These are phyloP conservation scores for Hecatera dysodea DNA, from an alignment of 2,888 invertebrate species.

Conservation along the genomic window DNA sequence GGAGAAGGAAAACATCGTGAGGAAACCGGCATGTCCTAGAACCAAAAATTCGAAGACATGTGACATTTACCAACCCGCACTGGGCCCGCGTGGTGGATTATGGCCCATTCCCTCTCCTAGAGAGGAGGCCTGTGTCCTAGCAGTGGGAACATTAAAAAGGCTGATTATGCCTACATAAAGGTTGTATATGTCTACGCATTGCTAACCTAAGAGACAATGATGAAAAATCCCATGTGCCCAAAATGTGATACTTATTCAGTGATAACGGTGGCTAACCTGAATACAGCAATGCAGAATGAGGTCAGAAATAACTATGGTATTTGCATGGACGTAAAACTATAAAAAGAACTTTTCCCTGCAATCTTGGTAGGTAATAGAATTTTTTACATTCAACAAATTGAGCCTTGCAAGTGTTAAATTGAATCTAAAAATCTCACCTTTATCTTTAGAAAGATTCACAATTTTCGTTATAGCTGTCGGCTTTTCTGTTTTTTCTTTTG, in stretches of 20 bases:
- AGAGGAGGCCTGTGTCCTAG: no score
- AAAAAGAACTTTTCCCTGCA: not conserved
- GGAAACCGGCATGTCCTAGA: no score
- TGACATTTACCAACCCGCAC: no score
- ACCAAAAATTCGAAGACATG: no score
- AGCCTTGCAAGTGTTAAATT: slow-evolving; percentile 56
- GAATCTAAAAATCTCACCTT: slow-evolving; percentile 73
- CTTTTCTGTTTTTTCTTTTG: slow-evolving; percentile 63
- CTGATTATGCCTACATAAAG: no score
- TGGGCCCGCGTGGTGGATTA: no score
- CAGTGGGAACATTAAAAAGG: no score
- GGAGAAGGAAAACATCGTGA: no score
- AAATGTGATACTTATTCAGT: not conserved
- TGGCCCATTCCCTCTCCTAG: no score
- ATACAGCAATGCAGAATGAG: not conserved
- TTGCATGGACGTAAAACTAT: not conserved
- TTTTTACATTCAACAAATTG: slow-evolving; percentile 33
- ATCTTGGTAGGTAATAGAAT: not conserved
- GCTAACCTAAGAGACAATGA: no score
- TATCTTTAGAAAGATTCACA: slow-evolving; percentile 77
- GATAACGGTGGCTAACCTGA: not conserved
- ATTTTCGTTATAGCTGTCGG: slow-evolving; percentile 73
- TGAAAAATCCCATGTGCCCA: no score
- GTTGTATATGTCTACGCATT: no score
- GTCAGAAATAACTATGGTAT: not conserved